Conservation (phyloP, 2,888 invertebrate genomes). For the Acanthosoma haemorrhoidale region DNA sequence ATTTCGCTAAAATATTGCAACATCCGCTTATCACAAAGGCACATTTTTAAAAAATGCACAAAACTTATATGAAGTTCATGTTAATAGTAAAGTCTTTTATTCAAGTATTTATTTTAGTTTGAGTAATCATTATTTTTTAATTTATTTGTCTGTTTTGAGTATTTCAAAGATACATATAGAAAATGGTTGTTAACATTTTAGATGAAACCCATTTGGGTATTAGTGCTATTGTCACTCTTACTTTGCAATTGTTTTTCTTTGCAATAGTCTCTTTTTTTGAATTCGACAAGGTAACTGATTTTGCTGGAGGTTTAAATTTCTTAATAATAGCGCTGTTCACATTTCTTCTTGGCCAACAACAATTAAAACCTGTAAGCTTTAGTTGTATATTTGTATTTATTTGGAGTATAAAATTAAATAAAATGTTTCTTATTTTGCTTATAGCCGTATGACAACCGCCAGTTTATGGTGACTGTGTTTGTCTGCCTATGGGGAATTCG, state of each 20-base stretch:
- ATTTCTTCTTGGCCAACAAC: slow-evolving; percentile 72
- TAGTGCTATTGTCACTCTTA: slow-evolving; percentile 76
- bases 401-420: not conserved
- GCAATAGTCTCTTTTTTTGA: slow-evolving; percentile 78
- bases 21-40: too few species aligned
- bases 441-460: slow-evolving; percentile 76
- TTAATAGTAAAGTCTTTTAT: too few species aligned
- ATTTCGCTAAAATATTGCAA: too few species aligned
- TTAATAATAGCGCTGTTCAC: slow-evolving; percentile 81
- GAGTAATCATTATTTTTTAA: too few species aligned
- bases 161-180: not conserved
- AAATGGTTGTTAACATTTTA: slow-evolving; percentile 65
- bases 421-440: slow-evolving; percentile 40
- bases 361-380: slow-evolving; percentile 40
- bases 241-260: slow-evolving; percentile 83
- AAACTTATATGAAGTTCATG: too few species aligned
- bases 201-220: slow-evolving; percentile 81
- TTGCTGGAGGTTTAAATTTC: slow-evolving; percentile 90
- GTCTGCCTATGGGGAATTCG: slow-evolving; percentile 83
- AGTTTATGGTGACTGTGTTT: slow-evolving; percentile 83
- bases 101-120: too few species aligned
- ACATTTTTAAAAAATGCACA: too few species aligned
- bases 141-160: not conserved
- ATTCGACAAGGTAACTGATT: slow-evolving; percentile 86
- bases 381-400: not conserved